Evolutionary conservation across 1,140 invertebrate genomes (phyloP), one percentile per base, ranked within the genome.

Genomic region (Goniozus legneri): DNA sequence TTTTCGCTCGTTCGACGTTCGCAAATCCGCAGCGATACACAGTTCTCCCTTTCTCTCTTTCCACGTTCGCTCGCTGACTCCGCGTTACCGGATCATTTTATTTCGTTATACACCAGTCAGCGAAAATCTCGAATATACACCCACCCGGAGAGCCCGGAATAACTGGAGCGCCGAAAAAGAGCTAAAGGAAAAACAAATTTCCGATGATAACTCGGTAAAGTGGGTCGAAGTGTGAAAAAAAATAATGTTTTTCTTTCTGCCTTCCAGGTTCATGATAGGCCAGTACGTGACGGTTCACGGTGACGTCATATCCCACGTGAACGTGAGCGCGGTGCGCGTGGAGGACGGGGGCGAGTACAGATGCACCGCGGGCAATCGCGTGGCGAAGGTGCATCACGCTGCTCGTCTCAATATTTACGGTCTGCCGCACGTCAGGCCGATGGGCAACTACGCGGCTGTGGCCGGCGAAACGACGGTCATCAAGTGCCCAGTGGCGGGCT

Each of bases 271-370:
- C 71, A 82, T 92, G 61, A 88, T 92, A 30, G 91, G 91, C 14
- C 91, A 94, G 73, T 92, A 92, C 74, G 89, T 93, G 42, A 95
- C 91, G 1, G 81, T 89, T 8, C 88, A 93, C 71, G 92, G 93
- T 58, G 89, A 94, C 70, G 91, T 96, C 30, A 90, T 95, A 68
- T 94, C 92, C 62, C 92, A 94, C 77, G 89, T 97, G 52, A 97
- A 97, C 77, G 91, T 97, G 58, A 90, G 88, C 53, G 84, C 86
- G 47, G 84, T 93, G 22, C 85, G 86, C 50, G 87, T 92, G 35
- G 87, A 93, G 78, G 92, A 95, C 73, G 93, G 93, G 36, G 94
- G 93, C 8, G 86, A 93, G 66, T 97, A 95, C 69, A 83, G 85
- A 15, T 97, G 94, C 69, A 82, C 83, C 8, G 92, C 92, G 0